Evolutionary conservation across 1,140 invertebrate species (phyloP), one percentile per base, ranked within the genome.

Genomic region (Halyomorpha halys): DNA sequence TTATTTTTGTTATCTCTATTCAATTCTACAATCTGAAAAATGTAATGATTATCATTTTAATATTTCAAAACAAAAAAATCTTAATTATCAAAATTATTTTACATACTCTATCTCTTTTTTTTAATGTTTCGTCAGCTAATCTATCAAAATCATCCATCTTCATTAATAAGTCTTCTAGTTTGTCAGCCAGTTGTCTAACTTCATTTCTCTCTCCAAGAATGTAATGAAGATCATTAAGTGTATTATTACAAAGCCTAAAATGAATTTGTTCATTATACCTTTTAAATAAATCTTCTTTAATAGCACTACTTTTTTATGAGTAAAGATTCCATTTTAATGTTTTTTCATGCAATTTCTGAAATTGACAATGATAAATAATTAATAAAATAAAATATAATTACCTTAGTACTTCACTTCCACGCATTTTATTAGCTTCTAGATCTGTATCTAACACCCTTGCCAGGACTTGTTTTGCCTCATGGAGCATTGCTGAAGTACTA

Each of bases 401-500:
- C 69, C 77, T 71, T 9, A 81, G 66, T 75, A 78, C 72, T 74
- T 73, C 68, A 75, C 80, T 62, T 69, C 78, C 68, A 71, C 76
- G 59, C 73, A 71, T 67, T 68, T 72, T 72, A 59, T 70, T 72
- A 44, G 69, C 70, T 6, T 72, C 66, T 19, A 85, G 73, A 63
- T 80, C 76, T 0, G 79, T 69, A 23, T 77, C 76, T 60, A 81
- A 80, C 16, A 87, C 77, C 34, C 77, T 70, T 18, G 78, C 79
- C 5, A 86, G 68, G 45, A 84, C 72, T 56, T 74, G 73, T 39
- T 76, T 78, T 0, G 82, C 82, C 70, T 82, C 80, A 66, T 81
- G 79, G 19, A 85, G 65, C 0, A 79, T 80, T 65, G 79, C 78
- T 49, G 80, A 78, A 4, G 82, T 78, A 65, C 80, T 82, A 19